These are phyloP conservation scores for Xiphorhynchus elegans DNA, from an alignment of 2,113 vertebrate genomes.

Conservation along the genomic window DNA sequence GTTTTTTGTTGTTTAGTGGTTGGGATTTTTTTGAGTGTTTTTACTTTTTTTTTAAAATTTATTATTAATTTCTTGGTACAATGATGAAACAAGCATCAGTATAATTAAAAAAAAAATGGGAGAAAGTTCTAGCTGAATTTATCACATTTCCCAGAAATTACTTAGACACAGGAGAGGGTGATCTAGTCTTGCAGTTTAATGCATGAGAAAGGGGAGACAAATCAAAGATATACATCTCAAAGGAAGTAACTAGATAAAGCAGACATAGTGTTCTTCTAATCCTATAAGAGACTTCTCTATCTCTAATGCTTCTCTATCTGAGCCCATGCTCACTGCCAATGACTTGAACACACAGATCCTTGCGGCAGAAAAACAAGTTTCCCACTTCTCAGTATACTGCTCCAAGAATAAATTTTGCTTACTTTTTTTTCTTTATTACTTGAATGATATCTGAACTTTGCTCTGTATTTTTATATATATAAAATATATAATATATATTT, in stretches of 20 bases:
- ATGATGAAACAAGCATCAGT: background rate
- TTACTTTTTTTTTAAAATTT: no score
- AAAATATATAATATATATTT: background rate
- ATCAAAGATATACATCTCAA: background rate
- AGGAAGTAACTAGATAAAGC: background rate
- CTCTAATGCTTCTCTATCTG: background rate
- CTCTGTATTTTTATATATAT: background rate
- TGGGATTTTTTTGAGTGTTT: background rate
- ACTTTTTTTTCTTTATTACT: background rate
- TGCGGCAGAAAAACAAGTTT: background rate
- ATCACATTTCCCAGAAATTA: background rate
- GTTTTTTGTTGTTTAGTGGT: background rate
- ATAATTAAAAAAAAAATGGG: background rate
- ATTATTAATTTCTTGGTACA: background rate
- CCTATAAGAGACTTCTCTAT: background rate
- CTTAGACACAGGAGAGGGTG: background rate
- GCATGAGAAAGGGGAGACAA: background rate
- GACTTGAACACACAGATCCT: background rate
- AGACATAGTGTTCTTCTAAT: background rate
- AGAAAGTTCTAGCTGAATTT: constrained; percentile 2
- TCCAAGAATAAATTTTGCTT: background rate
- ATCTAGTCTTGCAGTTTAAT: constrained; percentile 2
- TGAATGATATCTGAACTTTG: background rate
- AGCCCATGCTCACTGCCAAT: background rate
- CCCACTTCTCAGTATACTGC: background rate